Evolutionary conservation across 2,797 vertebrate genomes (phyloP), one percentile per base, ranked within the genome.

Genomic region (Stomatorhinus walkeri): DNA sequence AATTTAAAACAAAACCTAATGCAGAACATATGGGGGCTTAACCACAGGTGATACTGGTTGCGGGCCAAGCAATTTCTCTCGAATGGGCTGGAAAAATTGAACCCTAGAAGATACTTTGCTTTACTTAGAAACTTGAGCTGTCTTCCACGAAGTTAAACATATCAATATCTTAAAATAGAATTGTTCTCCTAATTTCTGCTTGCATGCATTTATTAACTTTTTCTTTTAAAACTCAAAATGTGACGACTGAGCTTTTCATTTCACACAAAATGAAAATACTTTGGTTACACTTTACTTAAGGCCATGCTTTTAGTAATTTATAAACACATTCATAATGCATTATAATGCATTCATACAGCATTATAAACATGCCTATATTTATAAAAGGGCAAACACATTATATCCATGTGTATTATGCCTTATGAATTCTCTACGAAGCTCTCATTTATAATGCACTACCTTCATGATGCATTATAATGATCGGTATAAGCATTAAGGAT

Each of bases 1-100:
- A 95, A 95, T 95, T 92, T 93, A 79, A 91, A 93, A 92, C 90
- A 93, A 90, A 92, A 90, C 91, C 59, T 95, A 95, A 96, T 94
- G 92, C 88, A 88, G 91, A 95, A 93, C 96, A 96, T 94, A 96
- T 95, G 95, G 93, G 93, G 89, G 90, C 91, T 87, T 93, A 95
- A 95, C 95, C 95, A 95, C 94, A 96, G 96, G 95, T 96, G 95
- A 96, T 90, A 93, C 91, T 90, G 90, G 92, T 92, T 92, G 91
- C 90, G 89, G 88, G 92, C 91, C 92, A 91, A 92, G 89, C 90
- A 87, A 91, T 94, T 91, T 89, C 91, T 91, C 90, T 89, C 56
- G 89, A 89, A 91, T 90, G 88, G 46, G 64, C 81, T 90, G 91
- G 90, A 83, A 91, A 91, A 93, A 91, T 88, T 91, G 87, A 87